Evolutionary conservation across 1,140 invertebrate genomes (phyloP), one percentile per base, ranked within the genome.

Genomic region (Pseudomyrmex flavicornis): DNA sequence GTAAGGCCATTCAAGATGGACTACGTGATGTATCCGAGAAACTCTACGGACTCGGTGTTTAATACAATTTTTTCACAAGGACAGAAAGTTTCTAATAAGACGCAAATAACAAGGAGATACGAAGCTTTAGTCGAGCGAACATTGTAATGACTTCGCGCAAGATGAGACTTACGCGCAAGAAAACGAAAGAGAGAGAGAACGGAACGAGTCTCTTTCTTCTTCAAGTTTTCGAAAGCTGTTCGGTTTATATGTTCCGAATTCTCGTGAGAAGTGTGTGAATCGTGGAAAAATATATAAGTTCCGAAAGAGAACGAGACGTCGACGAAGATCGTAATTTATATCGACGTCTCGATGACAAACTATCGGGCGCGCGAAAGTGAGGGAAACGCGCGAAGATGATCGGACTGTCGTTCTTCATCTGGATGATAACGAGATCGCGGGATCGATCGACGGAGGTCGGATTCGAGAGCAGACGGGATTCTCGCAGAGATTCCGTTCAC

Each of bases 391-490:
- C 63, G 75, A 89, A 82, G 88, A 91, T 93, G 92, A 91, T 93
- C 82, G 85, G 91, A 48, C 44, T 92, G 52, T 90, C 92, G 56
- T 92, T 92, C 84, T 89, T 93, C 79, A 82, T 93, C 44, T 93
- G 92, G 92, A 89, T 87, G 84, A 69, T 88, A 73, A 17, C 62
- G 9, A 85, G 63, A 66, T 70, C 79, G 69, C 85, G 83, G 69
- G 76, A 76, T 50, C 75, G 26, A 13, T 13, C 74, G 35, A 35
- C 35, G 66, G 68, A 82, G 20, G 22, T 62, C 15, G 63, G 17
- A 20, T 7, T 15, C 15, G 59, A 8, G 50, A 22, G 58, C 62
- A 83, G 70, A 12, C 56, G 63, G 8, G 73, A 85, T 35, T 88
- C 87, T 12, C 72, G 73, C 5, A 62, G 86, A 13, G 72, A 69